These are phyloP conservation scores for Meta bourneti DNA, from an alignment of 2,888 invertebrate species.

Conservation along the genomic window DNA sequence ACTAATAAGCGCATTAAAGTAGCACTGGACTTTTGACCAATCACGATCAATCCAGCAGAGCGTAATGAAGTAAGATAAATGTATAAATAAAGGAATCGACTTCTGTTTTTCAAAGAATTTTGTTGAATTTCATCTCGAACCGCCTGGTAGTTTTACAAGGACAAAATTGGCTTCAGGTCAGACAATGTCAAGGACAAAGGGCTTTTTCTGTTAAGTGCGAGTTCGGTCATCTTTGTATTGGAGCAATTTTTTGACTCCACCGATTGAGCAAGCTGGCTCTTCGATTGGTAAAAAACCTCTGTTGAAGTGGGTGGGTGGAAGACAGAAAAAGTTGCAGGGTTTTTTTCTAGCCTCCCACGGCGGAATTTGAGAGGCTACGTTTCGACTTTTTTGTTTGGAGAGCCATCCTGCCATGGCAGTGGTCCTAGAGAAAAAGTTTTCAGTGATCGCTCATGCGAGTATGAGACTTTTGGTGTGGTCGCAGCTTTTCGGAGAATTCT, in stretches of 20 bases:
- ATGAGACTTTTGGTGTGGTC: not conserved
- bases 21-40: not conserved
- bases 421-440: not conserved
- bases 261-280: not conserved
- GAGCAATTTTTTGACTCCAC: not conserved
- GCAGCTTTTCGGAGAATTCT: too few relatives aligned
- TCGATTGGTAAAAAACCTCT: not conserved
- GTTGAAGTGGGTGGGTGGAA: not conserved
- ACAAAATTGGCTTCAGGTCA: not conserved
- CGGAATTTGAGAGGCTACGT: not conserved
- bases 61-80: not conserved
- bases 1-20: not conserved
- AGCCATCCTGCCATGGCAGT: not conserved
- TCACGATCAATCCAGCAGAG: not conserved
- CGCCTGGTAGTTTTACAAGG: not conserved
- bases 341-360: not conserved
- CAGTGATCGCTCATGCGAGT: not conserved
- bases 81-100: constrained; percentile 10
- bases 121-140: not conserved
- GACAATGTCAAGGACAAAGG: constrained; percentile 2
- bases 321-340: not conserved
- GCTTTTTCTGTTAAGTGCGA: not conserved
- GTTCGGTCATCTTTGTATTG: constrained; percentile 9
- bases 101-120: constrained; percentile 27
- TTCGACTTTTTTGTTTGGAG: not conserved